Conservation (phyloP, 2,888 invertebrate species). For the Ethmia dodecea region DNA sequence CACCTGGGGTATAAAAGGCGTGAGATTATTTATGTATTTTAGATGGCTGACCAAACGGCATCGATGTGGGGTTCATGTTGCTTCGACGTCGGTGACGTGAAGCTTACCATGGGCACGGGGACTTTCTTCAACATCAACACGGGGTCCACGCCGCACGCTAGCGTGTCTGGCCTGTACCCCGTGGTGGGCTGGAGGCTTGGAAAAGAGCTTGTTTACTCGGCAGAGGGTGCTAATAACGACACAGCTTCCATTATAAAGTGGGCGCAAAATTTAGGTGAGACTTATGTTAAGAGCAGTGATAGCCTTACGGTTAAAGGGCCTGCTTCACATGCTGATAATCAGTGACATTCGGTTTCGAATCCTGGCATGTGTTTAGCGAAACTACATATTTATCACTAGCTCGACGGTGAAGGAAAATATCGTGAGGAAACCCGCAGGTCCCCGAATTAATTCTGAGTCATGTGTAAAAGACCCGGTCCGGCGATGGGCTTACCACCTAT, state of each 20-base stretch:
- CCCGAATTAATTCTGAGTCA: too few relatives aligned
- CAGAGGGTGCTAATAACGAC: conserved; percentile 93
- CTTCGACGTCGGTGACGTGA: conserved; percentile 86
- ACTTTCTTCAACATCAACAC: conserved; percentile 93
- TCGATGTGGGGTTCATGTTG: conserved; percentile 93
- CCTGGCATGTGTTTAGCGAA: too few relatives aligned
- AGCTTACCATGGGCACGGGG: conserved; percentile 94
- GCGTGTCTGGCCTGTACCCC: conserved; percentile 92
- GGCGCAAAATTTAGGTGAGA: conserved; percentile 84
- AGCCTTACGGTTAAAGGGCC: too few relatives aligned
- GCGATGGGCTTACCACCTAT: too few relatives aligned
- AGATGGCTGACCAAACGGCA: conserved; percentile 94
- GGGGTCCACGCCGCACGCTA: conserved; percentile 85
- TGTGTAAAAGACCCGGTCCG: too few relatives aligned
- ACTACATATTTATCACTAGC: too few relatives aligned
- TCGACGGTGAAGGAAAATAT: too few relatives aligned
- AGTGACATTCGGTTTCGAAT: too few relatives aligned
- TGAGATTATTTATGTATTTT: conserved; percentile 14
- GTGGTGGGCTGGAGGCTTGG: conserved; percentile 89
- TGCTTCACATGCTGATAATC: too few relatives aligned
- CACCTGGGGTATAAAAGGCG: background rate
- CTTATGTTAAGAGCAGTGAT: too few relatives aligned
- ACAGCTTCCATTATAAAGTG: conserved; percentile 93
- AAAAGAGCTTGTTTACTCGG: conserved; percentile 79
- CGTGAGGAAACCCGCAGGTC: too few relatives aligned